Evolutionary conservation across 2,113 vertebrate genomes (phyloP).

Genomic region (Progne subis): DNA sequence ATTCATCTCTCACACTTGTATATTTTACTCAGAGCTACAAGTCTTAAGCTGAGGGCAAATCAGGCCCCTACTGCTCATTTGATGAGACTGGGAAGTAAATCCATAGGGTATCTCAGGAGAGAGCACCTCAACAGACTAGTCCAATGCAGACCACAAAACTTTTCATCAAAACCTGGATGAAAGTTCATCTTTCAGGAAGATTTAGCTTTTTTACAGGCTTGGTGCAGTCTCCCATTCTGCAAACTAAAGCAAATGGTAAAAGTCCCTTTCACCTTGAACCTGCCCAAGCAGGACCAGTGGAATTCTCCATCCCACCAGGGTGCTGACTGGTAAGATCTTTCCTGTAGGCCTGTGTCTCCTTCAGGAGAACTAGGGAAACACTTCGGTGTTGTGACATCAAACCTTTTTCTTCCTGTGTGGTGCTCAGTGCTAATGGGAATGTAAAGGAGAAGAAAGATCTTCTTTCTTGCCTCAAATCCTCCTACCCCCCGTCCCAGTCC

Average conservation of each 20-base stretch:
- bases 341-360: not conserved
- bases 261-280: not conserved
- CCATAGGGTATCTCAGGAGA: not conserved
- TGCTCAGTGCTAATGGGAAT: not conserved
- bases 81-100: not conserved
- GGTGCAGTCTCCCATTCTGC: not conserved
- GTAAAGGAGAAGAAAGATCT: conserved; percentile 31
- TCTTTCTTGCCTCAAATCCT: conserved; percentile 24
- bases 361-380: not conserved
- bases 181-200: not conserved
- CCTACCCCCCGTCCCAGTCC: not conserved
- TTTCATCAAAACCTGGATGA: not conserved
- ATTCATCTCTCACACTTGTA: not conserved
- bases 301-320: not conserved
- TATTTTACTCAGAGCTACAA: not conserved
- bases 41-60: not conserved
- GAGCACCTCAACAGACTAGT: not conserved
- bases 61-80: not conserved
- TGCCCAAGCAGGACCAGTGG: not conserved
- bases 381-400: not conserved
- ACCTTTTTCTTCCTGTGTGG: not conserved
- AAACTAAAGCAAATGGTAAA: not conserved
- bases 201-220: not conserved
- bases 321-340: not conserved
- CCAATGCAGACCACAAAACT: not conserved